A percentile compares a stretch with the other conserved stretches of the same genome.
These are phyloP conservation scores for Porites cylindrica DNA, from an alignment of 92 coral and sea anemone genomes.

Conservation along the genomic window DNA sequence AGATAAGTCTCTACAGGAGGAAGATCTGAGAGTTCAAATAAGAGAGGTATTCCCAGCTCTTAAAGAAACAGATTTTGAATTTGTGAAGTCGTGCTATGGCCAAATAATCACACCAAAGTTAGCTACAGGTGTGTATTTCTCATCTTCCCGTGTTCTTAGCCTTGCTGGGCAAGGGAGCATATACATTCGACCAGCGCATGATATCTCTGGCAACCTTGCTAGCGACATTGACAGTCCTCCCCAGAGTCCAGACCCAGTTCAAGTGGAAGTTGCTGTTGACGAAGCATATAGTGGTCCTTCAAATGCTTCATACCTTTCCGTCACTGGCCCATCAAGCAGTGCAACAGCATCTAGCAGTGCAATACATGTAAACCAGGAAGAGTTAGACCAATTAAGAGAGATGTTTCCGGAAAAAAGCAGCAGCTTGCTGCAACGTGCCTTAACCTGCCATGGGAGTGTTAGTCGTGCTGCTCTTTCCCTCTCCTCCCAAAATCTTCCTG, in stretches of 20 bases:
- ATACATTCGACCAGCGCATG: conserved; percentile 60
- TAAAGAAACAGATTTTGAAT: conserved; percentile 44
- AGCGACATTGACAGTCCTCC: conserved; percentile 35
- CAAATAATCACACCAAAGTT: conserved; percentile 64
- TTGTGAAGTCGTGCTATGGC: conserved; percentile 71
- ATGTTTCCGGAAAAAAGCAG: conserved; percentile 58
- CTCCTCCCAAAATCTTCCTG: conserved; percentile 2
- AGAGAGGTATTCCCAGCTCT: conserved; percentile 57
- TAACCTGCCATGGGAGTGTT: conserved; percentile 38
- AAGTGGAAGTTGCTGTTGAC: background rate
- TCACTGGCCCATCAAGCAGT: conserved; percentile 51
- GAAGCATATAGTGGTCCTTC: background rate
- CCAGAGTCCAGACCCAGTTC: conserved; percentile 1
- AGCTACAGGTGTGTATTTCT: conserved; percentile 51
- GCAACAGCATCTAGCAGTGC: conserved; percentile 39
- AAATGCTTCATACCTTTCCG: conserved; percentile 17
- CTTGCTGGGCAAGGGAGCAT: conserved; percentile 69
- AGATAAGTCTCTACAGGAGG: conserved; percentile 52
- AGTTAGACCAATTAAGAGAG: conserved; percentile 35
- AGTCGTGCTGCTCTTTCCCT: conserved; percentile 45
- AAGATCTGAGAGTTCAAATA: conserved; percentile 47
- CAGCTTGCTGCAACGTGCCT: conserved; percentile 42
- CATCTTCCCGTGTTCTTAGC: conserved; percentile 63
- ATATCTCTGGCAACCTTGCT: conserved; percentile 30
- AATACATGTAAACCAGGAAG: conserved; percentile 14